Conservation (phyloP, 1,140 invertebrate species). For the Calliopsis andreniformis region DNA sequence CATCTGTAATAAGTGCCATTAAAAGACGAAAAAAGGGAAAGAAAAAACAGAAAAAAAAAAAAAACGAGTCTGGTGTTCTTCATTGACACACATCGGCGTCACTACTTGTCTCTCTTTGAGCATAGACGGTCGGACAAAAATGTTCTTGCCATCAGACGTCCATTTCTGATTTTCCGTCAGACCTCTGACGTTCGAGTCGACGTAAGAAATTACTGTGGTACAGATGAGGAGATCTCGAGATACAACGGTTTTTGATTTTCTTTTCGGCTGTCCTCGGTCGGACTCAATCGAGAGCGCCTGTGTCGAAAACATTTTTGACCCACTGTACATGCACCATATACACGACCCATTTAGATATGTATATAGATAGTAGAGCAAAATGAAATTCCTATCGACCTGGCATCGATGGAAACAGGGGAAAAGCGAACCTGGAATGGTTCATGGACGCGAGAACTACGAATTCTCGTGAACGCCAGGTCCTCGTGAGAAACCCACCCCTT, state of each 20-base stretch:
- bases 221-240: slow-evolving; percentile 20
- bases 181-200: not conserved
- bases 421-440: too few relatives aligned
- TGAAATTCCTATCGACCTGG: not conserved
- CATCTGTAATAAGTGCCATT: slow-evolving; percentile 78
- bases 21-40: slow-evolving; percentile 68
- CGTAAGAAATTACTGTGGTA: slow-evolving; percentile 25
- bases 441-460: too few relatives aligned
- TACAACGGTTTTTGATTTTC: too few relatives aligned
- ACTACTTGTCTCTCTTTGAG: not conserved
- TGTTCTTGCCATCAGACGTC: not conserved
- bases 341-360: slow-evolving; percentile 20
- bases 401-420: too few relatives aligned
- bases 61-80: slow-evolving; percentile 59
- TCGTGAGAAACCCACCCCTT: not conserved
- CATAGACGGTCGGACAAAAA: slow-evolving; percentile 41
- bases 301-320: slow-evolving; percentile 40
- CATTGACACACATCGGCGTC: slow-evolving; percentile 46
- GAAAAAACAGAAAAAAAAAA: slow-evolving; percentile 62
- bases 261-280: too few relatives aligned
- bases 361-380: not conserved
- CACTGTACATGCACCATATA: slow-evolving; percentile 21
- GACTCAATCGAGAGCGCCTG: not conserved
- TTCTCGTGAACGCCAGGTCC: not conserved
- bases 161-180: too few relatives aligned